Base-by-base conservation (phyloP, 2,888 invertebrate species). In the Empis livida region DNA sequence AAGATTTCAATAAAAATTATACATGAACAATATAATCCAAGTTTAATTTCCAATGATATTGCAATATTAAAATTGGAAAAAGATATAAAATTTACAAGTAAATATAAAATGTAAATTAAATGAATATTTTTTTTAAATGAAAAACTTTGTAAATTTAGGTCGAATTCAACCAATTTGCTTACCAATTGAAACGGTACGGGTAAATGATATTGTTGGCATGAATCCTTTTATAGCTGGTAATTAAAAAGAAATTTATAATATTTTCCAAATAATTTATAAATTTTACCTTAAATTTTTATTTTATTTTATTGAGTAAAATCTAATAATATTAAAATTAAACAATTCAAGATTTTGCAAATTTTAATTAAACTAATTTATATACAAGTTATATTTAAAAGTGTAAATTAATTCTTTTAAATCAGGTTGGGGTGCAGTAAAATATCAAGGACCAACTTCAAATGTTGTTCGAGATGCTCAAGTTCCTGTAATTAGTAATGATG, bases 341-440 rank as follows among this genome's bases (percentile, higher is more conserved):
- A n/a, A n/a, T n/a, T n/a, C n/a, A n/a, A n/a, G n/a, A n/a, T n/a
- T n/a, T n/a, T n/a, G n/a, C n/a, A n/a, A n/a, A n/a, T n/a, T n/a
- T n/a, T n/a, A n/a, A n/a, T n/a, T n/a, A n/a, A n/a, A n/a, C n/a
- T n/a, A n/a, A n/a, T n/a, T n/a, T n/a, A n/a, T n/a, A n/a, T n/a
- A n/a, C n/a, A n/a, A n/a, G n/a, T n/a, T 20, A 20, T 20, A 20
- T 20, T 20, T 3, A 20, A n/a, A 20, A 5, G 6, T 27, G 2
- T 27, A 5, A 20, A 27, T 27, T 27, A 27, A 27, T 27, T 20
- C 6, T 20, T n/a, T n/a, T n/a, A 20, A 2, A 27, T 20, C 8
- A 27, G 89, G 92, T 16, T 92, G 90, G 89, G 92, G 92, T 13
- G 74, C 84, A 10, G 67, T 78, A 1, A 66, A 73, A 46, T 62